Percentiles rank a stretch among this genome's conserved stretches.
These are phyloP conservation scores for Camarhynchus parvulus DNA, from an alignment of 2,113 vertebrate species.

Conservation along the genomic window DNA sequence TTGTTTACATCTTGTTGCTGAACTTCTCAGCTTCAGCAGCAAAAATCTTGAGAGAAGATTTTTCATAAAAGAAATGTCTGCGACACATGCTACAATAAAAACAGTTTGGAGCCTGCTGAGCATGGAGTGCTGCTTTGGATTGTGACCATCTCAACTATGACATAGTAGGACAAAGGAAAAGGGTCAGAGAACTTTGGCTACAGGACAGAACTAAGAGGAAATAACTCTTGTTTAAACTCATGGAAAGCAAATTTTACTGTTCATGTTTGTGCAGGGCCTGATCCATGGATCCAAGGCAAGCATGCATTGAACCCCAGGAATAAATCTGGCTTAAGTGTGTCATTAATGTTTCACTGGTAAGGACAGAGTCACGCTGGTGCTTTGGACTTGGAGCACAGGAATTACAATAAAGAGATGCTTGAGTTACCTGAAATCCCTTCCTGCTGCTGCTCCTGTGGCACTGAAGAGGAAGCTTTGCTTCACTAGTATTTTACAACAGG, in stretches of 20 bases:
- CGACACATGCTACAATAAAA: background rate
- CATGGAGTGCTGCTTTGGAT: background rate
- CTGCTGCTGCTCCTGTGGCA: background rate
- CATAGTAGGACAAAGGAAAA: background rate
- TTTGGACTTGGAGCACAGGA: background rate
- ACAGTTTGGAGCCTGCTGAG: background rate
- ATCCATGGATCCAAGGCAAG: background rate
- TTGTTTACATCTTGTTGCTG: no score
- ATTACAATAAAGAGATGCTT: fast-evolving
- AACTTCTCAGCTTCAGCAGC: no score
- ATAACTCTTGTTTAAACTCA: background rate
- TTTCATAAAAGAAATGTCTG: no score
- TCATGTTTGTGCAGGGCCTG: background rate
- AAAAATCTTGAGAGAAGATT: no score
- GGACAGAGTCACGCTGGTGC: background rate
- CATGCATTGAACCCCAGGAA: background rate
- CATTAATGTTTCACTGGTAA: background rate
- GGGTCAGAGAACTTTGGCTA: background rate
- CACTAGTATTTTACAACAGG: background rate
- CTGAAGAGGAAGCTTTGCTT: background rate
- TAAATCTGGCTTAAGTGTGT: background rate
- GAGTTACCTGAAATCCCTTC: background rate
- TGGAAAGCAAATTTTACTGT: background rate
- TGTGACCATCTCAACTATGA: background rate
- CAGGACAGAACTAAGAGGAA: background rate